Evolutionary conservation across 2,888 invertebrate species (phyloP).

Genomic region (Heteropelma amictum): DNA sequence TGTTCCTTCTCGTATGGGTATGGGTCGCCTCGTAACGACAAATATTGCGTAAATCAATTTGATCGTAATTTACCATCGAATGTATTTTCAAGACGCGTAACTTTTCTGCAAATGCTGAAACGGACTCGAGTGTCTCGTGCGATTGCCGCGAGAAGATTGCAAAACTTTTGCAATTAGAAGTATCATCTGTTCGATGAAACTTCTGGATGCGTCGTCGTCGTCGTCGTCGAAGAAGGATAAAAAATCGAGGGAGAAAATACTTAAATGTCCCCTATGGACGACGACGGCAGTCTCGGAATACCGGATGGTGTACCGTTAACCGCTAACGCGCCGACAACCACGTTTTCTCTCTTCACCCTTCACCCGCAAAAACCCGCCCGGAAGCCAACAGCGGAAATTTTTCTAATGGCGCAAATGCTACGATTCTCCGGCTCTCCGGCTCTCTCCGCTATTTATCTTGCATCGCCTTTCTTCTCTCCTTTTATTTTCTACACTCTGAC

Average conservation of each 20-base stretch:
- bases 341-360: conserved; percentile 10
- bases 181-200: conserved; percentile 10
- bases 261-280: conserved; percentile 13
- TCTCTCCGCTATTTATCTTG: background rate
- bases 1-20: too few relatives aligned
- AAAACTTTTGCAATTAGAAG: conserved; percentile 29
- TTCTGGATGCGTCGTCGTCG: background rate
- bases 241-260: background rate
- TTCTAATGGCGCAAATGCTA: conserved; percentile 25
- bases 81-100: too few relatives aligned
- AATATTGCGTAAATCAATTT: too few relatives aligned
- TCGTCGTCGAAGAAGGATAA: background rate
- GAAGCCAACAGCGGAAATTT: conserved; percentile 41
- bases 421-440: conserved; percentile 16
- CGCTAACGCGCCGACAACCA: conserved; percentile 47
- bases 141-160: background rate
- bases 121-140: too few relatives aligned
- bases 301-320: conserved; percentile 53
- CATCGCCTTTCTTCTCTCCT: background rate
- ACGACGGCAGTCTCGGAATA: conserved; percentile 38
- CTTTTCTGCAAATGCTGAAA: too few relatives aligned
- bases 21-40: too few relatives aligned
- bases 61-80: too few relatives aligned
- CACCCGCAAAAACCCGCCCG: conserved; percentile 30
- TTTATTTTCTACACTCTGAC: background rate